Conservation (phyloP, 2,113 vertebrate genomes). For the Notiomystis cincta region DNA sequence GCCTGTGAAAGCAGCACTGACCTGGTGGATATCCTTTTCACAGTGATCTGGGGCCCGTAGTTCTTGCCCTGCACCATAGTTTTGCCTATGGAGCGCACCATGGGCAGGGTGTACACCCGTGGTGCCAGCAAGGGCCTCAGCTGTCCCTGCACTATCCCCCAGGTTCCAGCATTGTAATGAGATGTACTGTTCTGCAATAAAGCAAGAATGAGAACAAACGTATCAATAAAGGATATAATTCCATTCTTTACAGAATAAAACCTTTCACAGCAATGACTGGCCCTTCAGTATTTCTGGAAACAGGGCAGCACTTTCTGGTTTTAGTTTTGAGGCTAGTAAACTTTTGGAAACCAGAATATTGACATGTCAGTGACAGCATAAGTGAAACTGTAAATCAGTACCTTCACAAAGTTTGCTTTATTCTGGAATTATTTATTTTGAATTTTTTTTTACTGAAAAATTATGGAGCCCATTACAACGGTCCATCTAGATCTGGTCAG, state of each 20-base stretch:
- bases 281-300: background rate
- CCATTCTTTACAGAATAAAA: background rate
- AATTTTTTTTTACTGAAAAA: background rate
- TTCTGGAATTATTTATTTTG: background rate
- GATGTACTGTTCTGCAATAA: constrained; percentile 80
- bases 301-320: background rate
- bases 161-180: constrained; percentile 82
- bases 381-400: background rate
- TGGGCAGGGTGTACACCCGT: constrained; percentile 82
- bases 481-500: background rate
- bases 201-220: background rate
- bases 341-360: background rate
- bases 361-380: background rate
- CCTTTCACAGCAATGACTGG: background rate
- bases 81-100: constrained; percentile 87
- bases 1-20: constrained; percentile 20
- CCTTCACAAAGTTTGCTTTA: background rate
- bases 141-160: constrained; percentile 84
- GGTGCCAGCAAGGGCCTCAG: constrained; percentile 80
- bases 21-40: constrained; percentile 86
- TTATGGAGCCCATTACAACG: background rate
- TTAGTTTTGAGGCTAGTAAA: background rate
- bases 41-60: constrained; percentile 85
- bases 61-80: constrained; percentile 89
- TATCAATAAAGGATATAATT: background rate